Evolutionary conservation across 30 jellyfish, hydroid and myxozoan genomes (phyloP), one percentile per base, ranked within the genome.

Genomic region (Pelagia noctiluca): DNA sequence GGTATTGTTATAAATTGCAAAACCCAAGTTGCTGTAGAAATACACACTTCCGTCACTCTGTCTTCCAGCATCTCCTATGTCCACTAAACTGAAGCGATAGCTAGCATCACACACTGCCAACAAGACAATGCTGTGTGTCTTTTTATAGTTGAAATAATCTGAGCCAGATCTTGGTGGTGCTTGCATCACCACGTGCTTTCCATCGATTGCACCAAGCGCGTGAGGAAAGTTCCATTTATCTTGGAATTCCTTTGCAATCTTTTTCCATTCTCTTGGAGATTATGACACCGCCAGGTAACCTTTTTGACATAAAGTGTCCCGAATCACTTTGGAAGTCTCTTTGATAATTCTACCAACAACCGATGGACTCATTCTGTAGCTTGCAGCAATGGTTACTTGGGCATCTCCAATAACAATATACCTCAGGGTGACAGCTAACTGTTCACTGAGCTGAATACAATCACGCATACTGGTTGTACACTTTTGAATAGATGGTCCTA

Each of bases 71-170:
- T 68, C 80, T 18, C 70, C 68, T 8, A 68, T 28, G 35, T 0
- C 80, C 12, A 68, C 80, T 35, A 68, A 7, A 30, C 18, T 37
- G 31, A 68, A 68, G 26, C 35, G 61, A 74, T 74, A 74, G 34
- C 35, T 74, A 18, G 86, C 86, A 57, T 74, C 74, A 53, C 86
- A 74, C 60, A 52, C 71, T n/a, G 86, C 86, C 53, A 74, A 21
- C 35, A 74, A 52, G 42, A 48, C 86, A 30, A 48, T 46, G 53
- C 76, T 74, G 32, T 72, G 75, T 8, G n/a, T n/a, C n/a, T n/a
- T n/a, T n/a, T n/a, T n/a, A n/a, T n/a, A n/a, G n/a, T n/a, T n/a
- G n/a, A n/a, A n/a, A n/a, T n/a, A n/a, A n/a, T n/a, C n/a, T n/a
- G n/a, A n/a, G n/a, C n/a, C n/a, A n/a, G n/a, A n/a, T n/a, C n/a